phyloP scores from a whole-genome alignment of 2,888 invertebrate genomes.

The Andrena chrysosceles region DNA sequence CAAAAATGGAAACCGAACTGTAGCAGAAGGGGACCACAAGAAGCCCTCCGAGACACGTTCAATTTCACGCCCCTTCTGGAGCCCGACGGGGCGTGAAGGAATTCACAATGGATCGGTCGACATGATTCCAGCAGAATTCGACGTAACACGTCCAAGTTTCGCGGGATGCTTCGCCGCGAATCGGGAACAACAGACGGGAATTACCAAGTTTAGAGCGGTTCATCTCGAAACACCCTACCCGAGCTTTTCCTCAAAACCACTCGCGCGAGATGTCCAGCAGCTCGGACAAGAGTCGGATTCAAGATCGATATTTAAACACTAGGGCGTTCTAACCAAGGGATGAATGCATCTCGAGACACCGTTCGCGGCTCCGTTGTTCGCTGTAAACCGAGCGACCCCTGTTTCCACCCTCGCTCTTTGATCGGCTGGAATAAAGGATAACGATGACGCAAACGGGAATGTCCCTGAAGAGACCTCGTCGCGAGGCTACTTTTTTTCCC shows the following conservation, averaged over 20 bases:
- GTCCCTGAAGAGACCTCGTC: slow-evolving; percentile 17
- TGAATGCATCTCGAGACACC: neutral
- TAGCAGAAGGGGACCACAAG: neutral
- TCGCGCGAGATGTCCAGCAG: neutral
- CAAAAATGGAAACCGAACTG: slow-evolving; percentile 8
- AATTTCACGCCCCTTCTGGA: slow-evolving; percentile 44
- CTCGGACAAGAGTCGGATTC: neutral
- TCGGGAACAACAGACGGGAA: too few species aligned
- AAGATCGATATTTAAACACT: slow-evolving; percentile 21
- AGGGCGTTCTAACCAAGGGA: neutral
- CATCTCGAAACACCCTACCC: neutral
- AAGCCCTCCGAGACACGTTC: slow-evolving; percentile 5
- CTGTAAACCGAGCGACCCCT: neutral
- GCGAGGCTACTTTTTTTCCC: neutral
- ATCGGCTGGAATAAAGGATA: slow-evolving; percentile 28
- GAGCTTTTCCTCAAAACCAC: too few species aligned
- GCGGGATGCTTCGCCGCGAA: neutral
- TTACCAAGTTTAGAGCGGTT: too few species aligned
- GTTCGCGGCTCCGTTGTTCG: neutral
- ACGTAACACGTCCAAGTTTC: neutral
- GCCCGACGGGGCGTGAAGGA: neutral
- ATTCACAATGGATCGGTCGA: slow-evolving; percentile 31
- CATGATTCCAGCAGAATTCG: slow-evolving; percentile 22
- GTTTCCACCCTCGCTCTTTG: neutral
- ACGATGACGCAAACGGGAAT: slow-evolving; percentile 18